A percentile compares a stretch with the other conserved stretches of the same genome.
Evolutionary conservation across 2,888 invertebrate genomes (phyloP).

Genomic region (Mellilla xanthometata): DNA sequence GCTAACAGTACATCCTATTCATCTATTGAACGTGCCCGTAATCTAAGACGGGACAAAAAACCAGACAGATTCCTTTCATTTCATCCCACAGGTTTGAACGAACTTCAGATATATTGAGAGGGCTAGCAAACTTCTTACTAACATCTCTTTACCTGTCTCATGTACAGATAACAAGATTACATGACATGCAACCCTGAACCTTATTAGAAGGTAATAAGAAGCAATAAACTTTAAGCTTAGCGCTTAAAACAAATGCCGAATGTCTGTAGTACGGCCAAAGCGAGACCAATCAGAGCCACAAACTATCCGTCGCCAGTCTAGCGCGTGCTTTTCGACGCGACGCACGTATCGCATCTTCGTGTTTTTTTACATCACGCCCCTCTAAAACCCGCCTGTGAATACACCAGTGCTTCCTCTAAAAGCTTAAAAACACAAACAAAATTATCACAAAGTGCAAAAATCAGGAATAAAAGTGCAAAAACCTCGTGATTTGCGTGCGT

Average conservation of each 20-base stretch:
- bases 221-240: too few species aligned
- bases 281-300: conserved; percentile 21
- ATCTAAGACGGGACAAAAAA: conserved; percentile 74
- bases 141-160: too few species aligned
- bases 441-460: conserved; percentile 35
- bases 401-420: conserved; percentile 4
- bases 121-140: too few species aligned
- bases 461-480: conserved; percentile 20
- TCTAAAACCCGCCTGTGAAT: conserved; percentile 27
- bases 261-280: too few species aligned
- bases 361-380: conserved; percentile 10
- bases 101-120: conserved; percentile 15
- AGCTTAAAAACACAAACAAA: background rate
- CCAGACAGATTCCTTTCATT: conserved; percentile 67
- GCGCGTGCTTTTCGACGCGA: conserved; percentile 57
- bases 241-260: too few species aligned
- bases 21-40: conserved; percentile 56
- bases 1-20: conserved; percentile 15
- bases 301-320: conserved; percentile 50
- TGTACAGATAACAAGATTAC: too few species aligned
- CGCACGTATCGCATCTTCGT: conserved; percentile 43
- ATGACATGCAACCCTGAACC: too few species aligned
- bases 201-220: too few species aligned
- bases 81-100: conserved; percentile 56
- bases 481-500: conserved; percentile 53